Conservation (phyloP, 1,140 invertebrate species). For the Pseudomyrmex pallidus region DNA sequence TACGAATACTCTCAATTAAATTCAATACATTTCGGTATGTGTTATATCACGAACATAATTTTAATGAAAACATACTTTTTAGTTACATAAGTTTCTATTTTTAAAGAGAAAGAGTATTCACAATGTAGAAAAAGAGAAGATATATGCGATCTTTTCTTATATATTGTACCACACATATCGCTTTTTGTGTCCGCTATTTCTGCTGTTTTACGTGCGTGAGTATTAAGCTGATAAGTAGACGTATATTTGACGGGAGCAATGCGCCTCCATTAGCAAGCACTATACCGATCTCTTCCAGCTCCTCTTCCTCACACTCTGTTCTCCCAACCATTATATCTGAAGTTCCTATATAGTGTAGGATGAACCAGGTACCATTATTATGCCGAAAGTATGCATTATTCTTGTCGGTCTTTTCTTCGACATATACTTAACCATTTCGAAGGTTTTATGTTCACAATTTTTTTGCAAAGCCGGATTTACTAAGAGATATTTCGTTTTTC, state of each 20-base stretch:
- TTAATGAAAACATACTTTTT: conserved; percentile 21
- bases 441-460: conserved; percentile 24
- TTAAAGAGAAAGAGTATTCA: background rate
- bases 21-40: background rate
- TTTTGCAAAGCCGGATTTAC: conserved; percentile 36
- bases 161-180: conserved; percentile 2
- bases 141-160: background rate
- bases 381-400: conserved; percentile 73
- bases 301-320: conserved; percentile 55
- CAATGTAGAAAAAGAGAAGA: background rate
- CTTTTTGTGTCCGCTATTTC: conserved; percentile 53
- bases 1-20: conserved; percentile 7
- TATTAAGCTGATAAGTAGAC: conserved; percentile 75
- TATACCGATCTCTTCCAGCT: conserved; percentile 64
- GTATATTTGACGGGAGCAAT: conserved; percentile 75
- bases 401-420: conserved; percentile 68
- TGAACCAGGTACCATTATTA: conserved; percentile 71
- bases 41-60: conserved; percentile 2
- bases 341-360: conserved; percentile 69
- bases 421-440: conserved; percentile 60
- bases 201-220: conserved; percentile 68
- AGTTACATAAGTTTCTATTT: background rate
- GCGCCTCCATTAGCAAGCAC: conserved; percentile 74
- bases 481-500: conserved; percentile 8
- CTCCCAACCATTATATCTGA: conserved; percentile 68